These are phyloP conservation scores for Zosterops pallidus DNA, from an alignment of 2,113 vertebrate species.

Conservation along the genomic window DNA sequence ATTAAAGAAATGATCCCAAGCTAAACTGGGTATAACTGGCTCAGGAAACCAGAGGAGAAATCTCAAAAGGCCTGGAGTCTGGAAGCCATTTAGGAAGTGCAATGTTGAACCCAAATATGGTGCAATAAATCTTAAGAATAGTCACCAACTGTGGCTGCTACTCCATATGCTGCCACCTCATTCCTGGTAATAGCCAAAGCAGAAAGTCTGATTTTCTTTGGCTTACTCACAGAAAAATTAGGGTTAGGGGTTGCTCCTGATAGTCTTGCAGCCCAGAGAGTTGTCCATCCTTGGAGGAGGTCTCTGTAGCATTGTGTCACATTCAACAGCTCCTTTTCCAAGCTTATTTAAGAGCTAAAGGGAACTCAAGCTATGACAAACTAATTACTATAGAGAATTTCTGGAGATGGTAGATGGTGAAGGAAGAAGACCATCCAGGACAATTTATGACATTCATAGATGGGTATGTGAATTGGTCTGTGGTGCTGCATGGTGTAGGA, in stretches of 20 bases:
- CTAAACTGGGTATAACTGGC: not conserved
- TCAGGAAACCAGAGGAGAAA: not conserved
- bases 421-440: not conserved
- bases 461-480: accelerated
- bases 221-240: not conserved
- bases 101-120: not conserved
- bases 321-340: not conserved
- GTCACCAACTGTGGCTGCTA: not conserved
- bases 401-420: not conserved
- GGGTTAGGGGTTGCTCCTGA: accelerated
- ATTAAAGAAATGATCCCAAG: not conserved
- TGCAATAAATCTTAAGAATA: not conserved
- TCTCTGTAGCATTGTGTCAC: not conserved
- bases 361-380: not conserved
- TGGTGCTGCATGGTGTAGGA: not conserved
- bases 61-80: not conserved
- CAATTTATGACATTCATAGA: not conserved
- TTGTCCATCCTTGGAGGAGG: not conserved
- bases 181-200: not conserved
- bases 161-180: not conserved
- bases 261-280: not conserved
- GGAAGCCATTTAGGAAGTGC: not conserved
- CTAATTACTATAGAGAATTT: not conserved
- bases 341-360: not conserved
- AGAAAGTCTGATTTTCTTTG: not conserved